Percentiles rank a stretch among this genome's conserved stretches.
These are phyloP conservation scores for Hyles euphorbiae DNA, from an alignment of 1,140 invertebrate species.

Conservation along the genomic window DNA sequence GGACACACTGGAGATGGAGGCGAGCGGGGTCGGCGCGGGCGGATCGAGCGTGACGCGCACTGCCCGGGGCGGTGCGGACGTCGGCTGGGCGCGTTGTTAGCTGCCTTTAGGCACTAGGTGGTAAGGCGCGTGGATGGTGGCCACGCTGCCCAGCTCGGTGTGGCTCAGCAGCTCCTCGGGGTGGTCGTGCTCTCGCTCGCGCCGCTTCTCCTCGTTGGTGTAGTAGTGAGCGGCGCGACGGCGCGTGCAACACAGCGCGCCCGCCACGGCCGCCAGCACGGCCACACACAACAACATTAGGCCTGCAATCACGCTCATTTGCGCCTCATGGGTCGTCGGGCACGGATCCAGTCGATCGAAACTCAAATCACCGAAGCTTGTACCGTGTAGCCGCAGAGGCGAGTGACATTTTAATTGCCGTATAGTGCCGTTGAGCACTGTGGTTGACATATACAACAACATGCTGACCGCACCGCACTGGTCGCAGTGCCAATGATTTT, in stretches of 20 bases:
- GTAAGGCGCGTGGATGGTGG: conserved; percentile 62
- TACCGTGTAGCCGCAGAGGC: conserved; percentile 71
- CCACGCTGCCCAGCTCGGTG: conserved; percentile 54
- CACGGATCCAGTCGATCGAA: conserved; percentile 75
- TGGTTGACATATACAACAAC: conserved; percentile 71
- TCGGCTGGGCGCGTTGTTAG: conserved; percentile 46
- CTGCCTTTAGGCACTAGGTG: conserved; percentile 53
- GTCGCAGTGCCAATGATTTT: conserved; percentile 83
- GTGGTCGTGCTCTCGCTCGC: conserved; percentile 74
- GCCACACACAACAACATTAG: conserved; percentile 74
- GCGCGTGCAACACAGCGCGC: conserved; percentile 76
- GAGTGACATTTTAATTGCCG: conserved; percentile 71
- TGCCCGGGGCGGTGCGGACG: conserved; percentile 25
- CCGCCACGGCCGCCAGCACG: conserved; percentile 70
- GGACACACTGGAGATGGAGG: background rate
- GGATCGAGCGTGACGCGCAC: conserved; percentile 30
- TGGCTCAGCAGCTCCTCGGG: conserved; percentile 50
- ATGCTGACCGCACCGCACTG: conserved; percentile 78
- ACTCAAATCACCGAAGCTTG: conserved; percentile 68
- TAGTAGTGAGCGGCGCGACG: conserved; percentile 83
- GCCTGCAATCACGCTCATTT: conserved; percentile 77
- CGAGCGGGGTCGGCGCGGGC: conserved; percentile 19
- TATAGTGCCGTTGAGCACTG: conserved; percentile 72
- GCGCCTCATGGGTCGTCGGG: conserved; percentile 69
- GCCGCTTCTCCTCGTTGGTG: conserved; percentile 81